phyloP scores from a whole-genome alignment of 1,140 invertebrate genomes.

The Hylaeus volcanicus region DNA sequence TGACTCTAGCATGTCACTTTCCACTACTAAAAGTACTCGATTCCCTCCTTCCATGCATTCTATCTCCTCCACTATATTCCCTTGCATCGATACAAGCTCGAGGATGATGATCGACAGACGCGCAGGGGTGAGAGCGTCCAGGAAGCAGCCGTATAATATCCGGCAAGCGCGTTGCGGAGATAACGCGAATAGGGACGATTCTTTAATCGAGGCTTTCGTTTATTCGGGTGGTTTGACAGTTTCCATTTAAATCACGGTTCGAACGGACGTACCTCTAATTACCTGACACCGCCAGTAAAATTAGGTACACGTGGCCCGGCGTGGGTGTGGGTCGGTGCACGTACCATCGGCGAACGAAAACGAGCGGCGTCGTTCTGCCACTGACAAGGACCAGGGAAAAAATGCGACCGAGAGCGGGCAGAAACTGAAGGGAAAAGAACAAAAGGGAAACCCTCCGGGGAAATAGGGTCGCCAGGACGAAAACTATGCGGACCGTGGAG shows the following conservation, averaged over 20 bases:
- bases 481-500: slow-evolving; percentile 11
- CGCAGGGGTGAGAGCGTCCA: not conserved
- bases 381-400: slow-evolving; percentile 8
- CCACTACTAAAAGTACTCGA: too few species aligned
- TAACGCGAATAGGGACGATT: slow-evolving; percentile 18
- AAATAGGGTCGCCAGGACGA: slow-evolving; percentile 22
- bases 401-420: slow-evolving; percentile 1
- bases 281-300: slow-evolving; percentile 45
- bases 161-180: not conserved
- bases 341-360: not conserved
- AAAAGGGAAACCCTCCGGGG: not conserved
- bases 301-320: slow-evolving; percentile 39
- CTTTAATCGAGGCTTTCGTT: slow-evolving; percentile 43
- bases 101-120: too few species aligned
- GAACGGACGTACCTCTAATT: slow-evolving; percentile 51
- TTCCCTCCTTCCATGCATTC: too few species aligned
- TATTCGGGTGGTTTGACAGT: slow-evolving; percentile 44
- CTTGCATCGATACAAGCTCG: too few species aligned
- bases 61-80: too few species aligned
- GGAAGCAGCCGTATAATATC: not conserved
- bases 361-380: slow-evolving; percentile 1
- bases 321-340: not conserved
- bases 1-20: too few species aligned
- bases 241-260: slow-evolving; percentile 58
- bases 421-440: not conserved